A percentile compares a stretch with the other conserved stretches of the same genome.
phyloP scores from a whole-genome alignment of 2,797 vertebrate genomes.

The Myotis myotis region DNA sequence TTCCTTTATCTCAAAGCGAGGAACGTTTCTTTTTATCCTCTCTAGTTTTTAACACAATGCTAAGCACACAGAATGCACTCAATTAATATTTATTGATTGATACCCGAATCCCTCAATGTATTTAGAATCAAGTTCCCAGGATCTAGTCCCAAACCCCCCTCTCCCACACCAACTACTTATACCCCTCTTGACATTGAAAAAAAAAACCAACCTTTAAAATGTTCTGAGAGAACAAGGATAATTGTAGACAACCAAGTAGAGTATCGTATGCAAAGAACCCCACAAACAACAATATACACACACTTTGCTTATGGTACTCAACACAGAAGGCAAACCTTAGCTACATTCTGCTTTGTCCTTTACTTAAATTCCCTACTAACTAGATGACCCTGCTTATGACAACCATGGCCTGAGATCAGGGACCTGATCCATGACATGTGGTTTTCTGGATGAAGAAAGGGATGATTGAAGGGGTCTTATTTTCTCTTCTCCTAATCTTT shows the following conservation, averaged over 20 bases:
- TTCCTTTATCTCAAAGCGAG: constrained; percentile 14
- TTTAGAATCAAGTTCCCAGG: constrained; percentile 3
- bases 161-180: not conserved
- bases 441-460: constrained; percentile 16
- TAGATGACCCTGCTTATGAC: not conserved
- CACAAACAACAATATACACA: not conserved
- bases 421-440: not conserved
- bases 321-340: not conserved
- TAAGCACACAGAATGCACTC: not conserved
- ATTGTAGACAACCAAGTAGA: not conserved
- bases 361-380: constrained; percentile 39
- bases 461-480: not conserved
- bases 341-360: not conserved
- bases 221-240: not conserved
- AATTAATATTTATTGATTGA: not conserved
- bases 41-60: not conserved
- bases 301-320: not conserved
- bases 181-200: not conserved
- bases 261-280: not conserved
- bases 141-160: not conserved
- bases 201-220: not conserved
- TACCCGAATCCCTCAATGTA: not conserved
- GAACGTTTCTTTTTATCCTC: not conserved
- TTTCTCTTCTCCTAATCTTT: constrained; percentile 19
- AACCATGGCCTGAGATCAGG: not conserved